phyloP scores from a whole-genome alignment of 35 echinoderm and acorn worm genomes.

The Eucidaris tribuloides region DNA sequence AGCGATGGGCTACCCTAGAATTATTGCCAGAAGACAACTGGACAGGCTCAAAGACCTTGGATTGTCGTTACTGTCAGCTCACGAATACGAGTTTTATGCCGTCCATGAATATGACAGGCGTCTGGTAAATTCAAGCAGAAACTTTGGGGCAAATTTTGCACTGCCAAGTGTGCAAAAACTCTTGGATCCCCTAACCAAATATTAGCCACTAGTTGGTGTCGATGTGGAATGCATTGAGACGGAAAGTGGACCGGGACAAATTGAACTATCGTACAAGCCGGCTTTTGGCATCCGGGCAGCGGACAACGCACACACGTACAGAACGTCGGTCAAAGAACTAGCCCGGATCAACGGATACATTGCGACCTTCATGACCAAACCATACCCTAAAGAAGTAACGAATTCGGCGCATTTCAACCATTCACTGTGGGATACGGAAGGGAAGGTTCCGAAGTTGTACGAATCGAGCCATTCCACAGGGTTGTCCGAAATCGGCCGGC shows the following conservation, averaged over 20 bases:
- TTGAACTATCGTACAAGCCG: constrained; percentile 60
- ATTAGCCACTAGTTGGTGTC: constrained; percentile 46
- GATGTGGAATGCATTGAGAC: constrained; percentile 52
- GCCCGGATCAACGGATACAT: constrained; percentile 32
- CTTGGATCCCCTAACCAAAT: constrained; percentile 13
- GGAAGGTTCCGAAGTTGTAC: constrained; percentile 27
- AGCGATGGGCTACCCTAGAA: constrained; percentile 3
- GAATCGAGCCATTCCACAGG: constrained; percentile 24
- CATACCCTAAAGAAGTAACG: constrained; percentile 13
- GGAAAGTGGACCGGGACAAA: constrained; percentile 46
- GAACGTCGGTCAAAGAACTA: constrained; percentile 57
- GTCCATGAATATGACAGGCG: constrained; percentile 43
- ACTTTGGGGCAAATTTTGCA: constrained; percentile 10
- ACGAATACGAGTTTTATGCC: constrained; percentile 63
- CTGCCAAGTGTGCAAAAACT: not conserved
- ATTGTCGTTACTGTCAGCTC: constrained; percentile 35
- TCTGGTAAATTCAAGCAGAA: constrained; percentile 3
- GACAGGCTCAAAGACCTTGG: constrained; percentile 9
- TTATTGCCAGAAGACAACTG: constrained; percentile 34
- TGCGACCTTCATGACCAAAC: constrained; percentile 53
- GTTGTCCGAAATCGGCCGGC: constrained; percentile 46
- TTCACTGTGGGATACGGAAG: constrained; percentile 51
- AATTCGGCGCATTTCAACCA: constrained; percentile 53
- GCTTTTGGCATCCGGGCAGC: constrained; percentile 56
- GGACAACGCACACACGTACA: constrained; percentile 67